Percentiles rank a stretch among this genome's conserved stretches.
Evolutionary conservation across 2,888 invertebrate species (phyloP).

Genomic region (Pammene fasciana): DNA sequence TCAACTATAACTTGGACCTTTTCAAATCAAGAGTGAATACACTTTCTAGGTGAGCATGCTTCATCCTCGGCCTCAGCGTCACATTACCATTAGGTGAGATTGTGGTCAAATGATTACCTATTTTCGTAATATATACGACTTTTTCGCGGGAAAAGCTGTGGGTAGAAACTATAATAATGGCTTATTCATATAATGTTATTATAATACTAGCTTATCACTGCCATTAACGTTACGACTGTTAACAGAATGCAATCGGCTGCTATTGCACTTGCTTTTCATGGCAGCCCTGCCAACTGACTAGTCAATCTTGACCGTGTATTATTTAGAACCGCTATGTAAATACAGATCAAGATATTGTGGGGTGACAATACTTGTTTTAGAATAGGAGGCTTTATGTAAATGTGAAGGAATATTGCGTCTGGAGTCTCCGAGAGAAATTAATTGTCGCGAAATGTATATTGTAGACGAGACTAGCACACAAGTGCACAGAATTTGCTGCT

Average conservation of each 20-base stretch:
- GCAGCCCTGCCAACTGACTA: neutral
- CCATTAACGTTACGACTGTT: neutral
- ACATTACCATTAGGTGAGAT: too few relatives aligned
- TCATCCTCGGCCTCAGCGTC: too few relatives aligned
- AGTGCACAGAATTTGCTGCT: neutral
- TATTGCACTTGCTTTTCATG: neutral
- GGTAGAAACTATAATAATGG: too few relatives aligned
- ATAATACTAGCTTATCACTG: neutral
- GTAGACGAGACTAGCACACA: neutral
- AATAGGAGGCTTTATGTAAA: neutral
- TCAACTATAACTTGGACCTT: too few relatives aligned
- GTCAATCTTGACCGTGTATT: neutral
- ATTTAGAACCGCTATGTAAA: neutral
- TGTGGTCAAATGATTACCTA: too few relatives aligned
- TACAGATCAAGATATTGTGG: neutral
- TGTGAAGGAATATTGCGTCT: conserved; percentile 1
- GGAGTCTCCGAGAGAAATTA: conserved; percentile 12
- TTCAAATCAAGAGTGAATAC: too few relatives aligned
- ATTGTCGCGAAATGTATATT: conserved; percentile 18
- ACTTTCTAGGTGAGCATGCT: too few relatives aligned
- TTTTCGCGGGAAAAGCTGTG: too few relatives aligned
- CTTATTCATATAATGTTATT: neutral
- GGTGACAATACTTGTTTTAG: neutral
- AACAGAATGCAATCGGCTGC: neutral
- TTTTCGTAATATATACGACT: too few relatives aligned